Base-by-base conservation (phyloP, 2,888 invertebrate species). In the Eubasilissa splendida region DNA sequence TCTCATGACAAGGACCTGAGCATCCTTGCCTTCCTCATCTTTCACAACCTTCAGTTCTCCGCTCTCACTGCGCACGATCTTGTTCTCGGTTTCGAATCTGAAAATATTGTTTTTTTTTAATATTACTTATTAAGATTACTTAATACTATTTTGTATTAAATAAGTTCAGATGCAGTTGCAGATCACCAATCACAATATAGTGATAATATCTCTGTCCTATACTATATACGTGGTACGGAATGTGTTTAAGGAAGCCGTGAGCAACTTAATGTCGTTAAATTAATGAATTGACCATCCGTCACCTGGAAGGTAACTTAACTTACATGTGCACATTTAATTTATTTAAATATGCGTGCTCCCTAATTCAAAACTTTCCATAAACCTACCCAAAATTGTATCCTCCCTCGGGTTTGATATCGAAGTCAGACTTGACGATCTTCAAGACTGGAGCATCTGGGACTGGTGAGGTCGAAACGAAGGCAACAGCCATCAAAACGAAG, bases 381-480 rank as follows among this genome's bases (percentile, higher is more conserved):
- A 14, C 71, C 79, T 66, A 84, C 83, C 81, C 82, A 63, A 79
- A 83, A 53, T 70, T 79, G 76, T 83, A 83, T 4, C 77, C 50
- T 9, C 83, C 83, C 22, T 68, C 70, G 14, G 83, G 83, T 10
- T 82, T 77, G 12, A 82, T 59, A 66, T 83, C 82, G 79, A 78
- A 83, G 22, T 52, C 75, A 33, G 82, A 82, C 56, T 68, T 79
- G 8, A 83, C 8, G 73, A 80, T 83, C 56, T 79, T 80, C 65
- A 76, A 53, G 31, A 54, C 42, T 5, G 85, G 81, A 0, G 83
- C 84, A 70, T 85, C 85, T 0, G 84, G 86, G n/a, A 77, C 77
- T 0, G 82, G 76, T 22, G 77, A 70, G 53, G 58, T 73, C 11
- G 71, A n/a, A 4, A 73, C 75, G 33, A 77, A 14, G 60, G 71